Base-by-base conservation (phyloP, 2,888 invertebrate species). In the Drosophila demipolita region DNA sequence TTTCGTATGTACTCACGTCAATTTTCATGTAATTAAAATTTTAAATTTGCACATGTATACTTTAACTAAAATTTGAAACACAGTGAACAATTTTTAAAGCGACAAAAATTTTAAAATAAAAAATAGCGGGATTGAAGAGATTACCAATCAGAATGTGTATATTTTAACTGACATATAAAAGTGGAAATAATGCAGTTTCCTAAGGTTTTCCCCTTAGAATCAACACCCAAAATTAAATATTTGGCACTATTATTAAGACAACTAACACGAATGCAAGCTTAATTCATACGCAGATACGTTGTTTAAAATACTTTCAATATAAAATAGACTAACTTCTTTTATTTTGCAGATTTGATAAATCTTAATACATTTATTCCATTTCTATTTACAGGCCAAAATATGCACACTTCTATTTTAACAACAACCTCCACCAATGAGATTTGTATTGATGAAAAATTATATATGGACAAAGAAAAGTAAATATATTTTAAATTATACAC, bases 341-440 rank as follows among this genome's bases (percentile, higher is more conserved):
- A 32, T 23, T 15, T 23, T 4, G 4, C 9, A 4, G 23, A 23
- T 26, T 26, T 17, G 11, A 38, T 15, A 26, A 26, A 17, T 20
- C 15, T 15, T 35, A 23, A 8, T 29, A 15, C 15, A 35, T 11
- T 32, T 15, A 29, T 29, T 15, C 8, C 5, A 20, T 33, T 7
- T 32, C 11, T 54, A 20, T 33, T 64, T 63, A 2, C 48, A 69
- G 76, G 5, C 15, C 12, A 49, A 38, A 38, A 59, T 32, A 76
- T 76, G 78, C 76, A 77, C 48, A 58, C 72, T 1, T 61, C 66
- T 20, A 36, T 67, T 33, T 52, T 76, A 61, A 38, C 50, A 32
- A 72, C 64, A 54, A 11, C 63, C n/a, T 20, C 63, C 11, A n/a
- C 77, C 11, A 60, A 54, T 42, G 60, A 61, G 45, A 62, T 36